Base-by-base conservation (phyloP, 64 coral and sea anemone genomes). In the Pachyseris speciosa region DNA sequence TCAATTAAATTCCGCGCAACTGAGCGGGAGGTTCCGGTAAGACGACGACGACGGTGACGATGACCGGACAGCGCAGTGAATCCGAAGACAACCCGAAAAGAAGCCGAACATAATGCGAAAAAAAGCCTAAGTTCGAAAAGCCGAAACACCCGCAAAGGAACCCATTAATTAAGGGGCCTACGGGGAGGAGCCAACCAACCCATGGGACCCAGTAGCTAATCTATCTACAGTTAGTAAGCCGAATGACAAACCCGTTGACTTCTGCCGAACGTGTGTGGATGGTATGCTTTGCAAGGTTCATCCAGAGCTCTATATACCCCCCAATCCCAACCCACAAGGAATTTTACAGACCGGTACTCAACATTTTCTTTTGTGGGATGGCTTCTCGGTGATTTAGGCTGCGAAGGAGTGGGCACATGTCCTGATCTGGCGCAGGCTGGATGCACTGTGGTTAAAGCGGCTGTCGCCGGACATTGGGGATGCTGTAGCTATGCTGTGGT, bases 271-370 rank as follows among this genome's bases (percentile, higher is more conserved):
- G 69, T 72, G 69, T 72, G 69, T 72, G 69, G 7, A 28, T 41
- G 0, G 69, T 72, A 72, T 72, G 69, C 69, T 72, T 72, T 72
- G 69, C 16, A 72, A 72, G 69, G 69, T 72, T 42, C 69, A 72
- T 72, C 69, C 69, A 72, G 69, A 72, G 69, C 36, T 41, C 69
- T 72, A 41, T 41, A 7, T 42, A 72, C 34, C 37, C 69, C 6
- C 69, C 37, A 9, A 6, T 38, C 69, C 69, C 69, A 72, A 22
- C 69, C 69, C n/a, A 72, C 32, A 42, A 72, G 16, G 19, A 72
- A 25, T 20, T 8, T 40, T 0, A 40, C 69, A n/a, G 22, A 72
- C 69, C 69, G 30, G 30, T 36, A 30, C 13, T 69, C 2, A n/a
- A n/a, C n/a, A n/a, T n/a, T n/a, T n/a, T n/a, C n/a, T n/a, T n/a